phyloP scores from a whole-genome alignment of 2,113 vertebrate genomes.

The Himantopus leucocephalus region DNA sequence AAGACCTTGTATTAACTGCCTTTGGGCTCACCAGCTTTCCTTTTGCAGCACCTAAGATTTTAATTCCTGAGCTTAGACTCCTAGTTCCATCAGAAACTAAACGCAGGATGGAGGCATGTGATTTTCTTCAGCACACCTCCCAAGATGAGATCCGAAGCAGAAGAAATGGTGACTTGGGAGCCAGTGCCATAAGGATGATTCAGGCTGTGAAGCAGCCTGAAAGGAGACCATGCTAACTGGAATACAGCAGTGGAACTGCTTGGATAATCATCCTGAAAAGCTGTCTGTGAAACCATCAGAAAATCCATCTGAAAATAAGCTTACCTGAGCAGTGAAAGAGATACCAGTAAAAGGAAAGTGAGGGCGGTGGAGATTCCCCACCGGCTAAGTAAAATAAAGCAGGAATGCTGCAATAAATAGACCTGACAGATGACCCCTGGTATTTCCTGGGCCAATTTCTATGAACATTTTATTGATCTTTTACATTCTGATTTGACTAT shows the following conservation, averaged over 20 bases:
- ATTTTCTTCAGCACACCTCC: not conserved
- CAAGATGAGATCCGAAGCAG: not conserved
- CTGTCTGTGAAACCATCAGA: not conserved
- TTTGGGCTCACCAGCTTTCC: not conserved
- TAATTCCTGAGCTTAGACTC: not conserved
- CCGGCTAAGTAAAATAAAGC: slow-evolving; percentile 20
- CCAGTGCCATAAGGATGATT: not conserved
- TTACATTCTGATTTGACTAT: slow-evolving; percentile 38
- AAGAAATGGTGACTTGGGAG: not conserved
- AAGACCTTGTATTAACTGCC: not conserved
- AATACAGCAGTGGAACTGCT: not conserved
- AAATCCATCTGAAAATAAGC: not conserved
- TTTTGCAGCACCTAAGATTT: not conserved
- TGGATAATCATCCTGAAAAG: not conserved
- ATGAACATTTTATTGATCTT: slow-evolving; percentile 44
- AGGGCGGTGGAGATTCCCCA: not conserved
- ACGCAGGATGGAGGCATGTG: not conserved
- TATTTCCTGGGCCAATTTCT: slow-evolving; percentile 49
- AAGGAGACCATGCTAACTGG: not conserved
- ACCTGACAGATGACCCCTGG: slow-evolving; percentile 50
- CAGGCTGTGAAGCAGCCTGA: not conserved
- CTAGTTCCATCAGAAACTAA: not conserved
- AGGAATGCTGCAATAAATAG: slow-evolving; percentile 34
- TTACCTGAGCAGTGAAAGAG: not conserved
- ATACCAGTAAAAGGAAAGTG: not conserved